Evolutionary conservation across 2,797 vertebrate genomes (phyloP).

Genomic region (Sebastes cheni): DNA sequence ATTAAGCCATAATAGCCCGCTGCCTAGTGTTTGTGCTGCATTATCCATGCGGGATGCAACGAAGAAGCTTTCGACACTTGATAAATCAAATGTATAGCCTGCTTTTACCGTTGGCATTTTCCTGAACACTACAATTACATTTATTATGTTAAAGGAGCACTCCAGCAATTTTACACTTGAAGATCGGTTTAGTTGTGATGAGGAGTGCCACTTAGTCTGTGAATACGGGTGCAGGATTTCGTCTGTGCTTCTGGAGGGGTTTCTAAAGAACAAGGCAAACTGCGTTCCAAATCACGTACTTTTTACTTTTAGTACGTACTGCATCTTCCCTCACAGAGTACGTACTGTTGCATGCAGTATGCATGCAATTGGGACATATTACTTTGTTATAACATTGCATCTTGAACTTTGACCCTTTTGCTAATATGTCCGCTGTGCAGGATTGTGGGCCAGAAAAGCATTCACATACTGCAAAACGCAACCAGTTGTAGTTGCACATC

Average conservation of each 20-base stretch:
- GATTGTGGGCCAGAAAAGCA: neutral
- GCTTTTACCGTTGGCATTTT: neutral
- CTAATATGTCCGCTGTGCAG: neutral
- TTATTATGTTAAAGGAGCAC: neutral
- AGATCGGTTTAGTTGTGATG: neutral
- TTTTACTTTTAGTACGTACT: neutral
- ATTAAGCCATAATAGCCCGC: neutral
- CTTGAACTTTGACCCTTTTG: neutral
- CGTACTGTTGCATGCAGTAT: neutral
- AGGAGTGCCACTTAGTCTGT: neutral
- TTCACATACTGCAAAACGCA: neutral
- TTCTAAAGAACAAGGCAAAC: neutral
- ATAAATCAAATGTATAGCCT: neutral
- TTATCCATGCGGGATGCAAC: neutral
- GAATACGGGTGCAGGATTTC: neutral
- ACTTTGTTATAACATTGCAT: neutral
- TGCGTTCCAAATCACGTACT: neutral
- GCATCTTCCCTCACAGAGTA: fast-evolving
- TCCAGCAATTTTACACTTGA: neutral
- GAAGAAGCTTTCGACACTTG: neutral
- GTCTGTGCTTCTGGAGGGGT: neutral
- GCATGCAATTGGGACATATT: neutral
- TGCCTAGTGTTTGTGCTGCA: neutral
- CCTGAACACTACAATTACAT: neutral
- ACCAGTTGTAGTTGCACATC: neutral